phyloP scores from a whole-genome alignment of 2,797 vertebrate species.

The Alectoris magna region DNA sequence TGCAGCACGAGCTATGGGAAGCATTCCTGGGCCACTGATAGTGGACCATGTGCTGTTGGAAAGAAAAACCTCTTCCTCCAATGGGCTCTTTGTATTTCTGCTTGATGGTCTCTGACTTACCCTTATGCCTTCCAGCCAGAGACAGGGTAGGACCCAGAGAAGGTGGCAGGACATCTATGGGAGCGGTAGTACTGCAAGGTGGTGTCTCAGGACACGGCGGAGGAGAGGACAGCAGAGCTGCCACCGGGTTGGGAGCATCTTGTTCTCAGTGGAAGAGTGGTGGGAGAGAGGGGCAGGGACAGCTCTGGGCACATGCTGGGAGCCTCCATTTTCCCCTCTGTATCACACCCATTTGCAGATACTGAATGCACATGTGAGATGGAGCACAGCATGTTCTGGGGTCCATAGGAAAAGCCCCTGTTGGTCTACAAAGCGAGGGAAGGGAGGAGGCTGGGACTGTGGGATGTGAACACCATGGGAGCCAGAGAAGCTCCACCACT shows the following conservation, averaged over 20 bases:
- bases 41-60: neutral
- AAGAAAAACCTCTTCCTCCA: neutral
- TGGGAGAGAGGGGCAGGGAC: neutral
- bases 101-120: neutral
- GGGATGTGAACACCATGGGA: slow-evolving; percentile 15
- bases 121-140: neutral
- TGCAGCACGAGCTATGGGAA: slow-evolving; percentile 6
- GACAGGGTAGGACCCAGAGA: neutral
- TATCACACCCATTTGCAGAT: neutral
- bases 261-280: neutral
- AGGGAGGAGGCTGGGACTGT: neutral
- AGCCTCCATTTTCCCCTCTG: neutral
- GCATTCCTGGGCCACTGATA: neutral
- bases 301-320: neutral
- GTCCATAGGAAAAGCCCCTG: neutral
- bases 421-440: neutral
- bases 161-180: neutral
- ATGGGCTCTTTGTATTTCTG: neutral
- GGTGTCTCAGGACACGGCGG: neutral
- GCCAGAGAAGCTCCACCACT: neutral
- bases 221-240: neutral
- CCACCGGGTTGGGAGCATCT: neutral
- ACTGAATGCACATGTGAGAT: neutral
- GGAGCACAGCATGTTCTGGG: neutral
- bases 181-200: neutral